phyloP scores from a whole-genome alignment of 2,888 invertebrate species.

The Corythucha ciliata region DNA sequence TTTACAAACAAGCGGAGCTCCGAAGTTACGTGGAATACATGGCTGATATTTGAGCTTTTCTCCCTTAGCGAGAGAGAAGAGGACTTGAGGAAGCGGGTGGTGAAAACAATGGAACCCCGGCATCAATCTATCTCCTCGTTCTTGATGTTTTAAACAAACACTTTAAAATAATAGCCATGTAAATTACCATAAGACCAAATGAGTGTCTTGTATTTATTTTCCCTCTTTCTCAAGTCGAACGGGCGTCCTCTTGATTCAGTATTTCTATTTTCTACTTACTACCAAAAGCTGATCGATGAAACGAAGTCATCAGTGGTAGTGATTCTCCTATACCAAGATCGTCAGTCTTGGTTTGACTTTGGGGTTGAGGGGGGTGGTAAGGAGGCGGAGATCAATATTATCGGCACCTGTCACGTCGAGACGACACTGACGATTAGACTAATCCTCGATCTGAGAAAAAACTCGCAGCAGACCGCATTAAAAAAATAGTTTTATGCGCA shows the following conservation, averaged over 20 bases:
- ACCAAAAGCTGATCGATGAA: no score
- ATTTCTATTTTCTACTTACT: no score
- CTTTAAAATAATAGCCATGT: constrained; percentile 22
- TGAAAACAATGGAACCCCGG: constrained; percentile 24
- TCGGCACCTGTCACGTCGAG: no score
- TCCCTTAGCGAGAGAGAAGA: neutral
- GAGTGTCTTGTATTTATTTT: constrained; percentile 3
- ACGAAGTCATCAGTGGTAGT: no score
- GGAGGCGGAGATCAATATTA: no score
- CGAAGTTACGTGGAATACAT: constrained; percentile 27
- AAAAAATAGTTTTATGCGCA: no score
- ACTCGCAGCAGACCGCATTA: no score
- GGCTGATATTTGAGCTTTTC: constrained; percentile 21
- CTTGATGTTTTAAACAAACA: constrained; percentile 25
- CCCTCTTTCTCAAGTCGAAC: neutral
- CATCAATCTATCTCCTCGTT: constrained; percentile 17
- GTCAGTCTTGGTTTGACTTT: no score
- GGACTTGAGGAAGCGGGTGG: constrained; percentile 10
- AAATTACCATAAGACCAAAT: constrained; percentile 22
- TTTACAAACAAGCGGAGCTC: constrained; percentile 26
- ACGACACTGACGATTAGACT: no score
- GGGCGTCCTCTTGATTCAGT: constrained; percentile 5
- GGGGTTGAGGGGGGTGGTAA: no score
- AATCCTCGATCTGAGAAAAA: no score
- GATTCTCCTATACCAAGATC: no score